phyloP scores from a whole-genome alignment of 1,140 invertebrate species.

The Anoplolepis gracilipes region DNA sequence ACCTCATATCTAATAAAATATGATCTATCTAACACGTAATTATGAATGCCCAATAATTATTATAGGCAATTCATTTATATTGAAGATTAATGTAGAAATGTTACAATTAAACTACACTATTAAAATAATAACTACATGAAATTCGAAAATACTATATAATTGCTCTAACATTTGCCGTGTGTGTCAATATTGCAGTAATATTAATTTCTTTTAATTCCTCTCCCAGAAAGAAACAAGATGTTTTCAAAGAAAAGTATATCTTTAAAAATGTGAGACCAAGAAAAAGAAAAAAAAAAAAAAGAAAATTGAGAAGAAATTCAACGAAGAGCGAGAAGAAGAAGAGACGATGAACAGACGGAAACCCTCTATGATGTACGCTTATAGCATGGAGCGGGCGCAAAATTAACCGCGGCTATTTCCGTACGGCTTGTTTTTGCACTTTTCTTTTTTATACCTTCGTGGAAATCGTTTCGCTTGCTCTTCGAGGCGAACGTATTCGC shows the following conservation, averaged over 20 bases:
- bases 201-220: not conserved
- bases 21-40: not conserved
- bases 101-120: not conserved
- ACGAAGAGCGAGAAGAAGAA: conserved; percentile 48
- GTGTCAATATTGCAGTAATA: not conserved
- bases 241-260: conserved; percentile 1
- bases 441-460: conserved; percentile 70
- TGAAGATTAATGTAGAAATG: not conserved
- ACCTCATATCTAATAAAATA: not conserved
- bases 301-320: not conserved
- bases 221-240: not conserved
- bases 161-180: not conserved
- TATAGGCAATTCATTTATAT: not conserved
- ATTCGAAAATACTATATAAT: not conserved
- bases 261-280: not conserved
- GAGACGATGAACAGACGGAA: conserved; percentile 78
- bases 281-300: not conserved
- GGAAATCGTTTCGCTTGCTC: conserved; percentile 57
- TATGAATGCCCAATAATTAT: not conserved
- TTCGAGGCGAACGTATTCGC: conserved; percentile 42
- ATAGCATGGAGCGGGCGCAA: conserved; percentile 74
- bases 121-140: not conserved
- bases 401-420: conserved; percentile 78
- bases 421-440: conserved; percentile 67
- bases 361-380: conserved; percentile 76